Evolutionary conservation across 2,797 vertebrate species (phyloP).

Genomic region (Heliangelus exortis): DNA sequence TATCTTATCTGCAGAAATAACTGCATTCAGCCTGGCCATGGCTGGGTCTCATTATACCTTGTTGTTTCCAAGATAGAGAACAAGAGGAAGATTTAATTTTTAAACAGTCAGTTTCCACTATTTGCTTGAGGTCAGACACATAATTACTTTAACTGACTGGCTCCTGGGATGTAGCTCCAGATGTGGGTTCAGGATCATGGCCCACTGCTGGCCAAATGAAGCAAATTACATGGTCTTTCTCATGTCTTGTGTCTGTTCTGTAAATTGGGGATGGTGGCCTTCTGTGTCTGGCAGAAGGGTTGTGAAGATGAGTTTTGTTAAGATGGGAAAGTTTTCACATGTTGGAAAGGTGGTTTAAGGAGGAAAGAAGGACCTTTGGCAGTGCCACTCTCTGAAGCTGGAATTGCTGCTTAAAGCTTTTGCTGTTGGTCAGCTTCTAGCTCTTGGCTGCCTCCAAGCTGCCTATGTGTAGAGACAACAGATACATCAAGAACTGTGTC

Average conservation of each 20-base stretch:
- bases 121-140: slow-evolving; percentile 19
- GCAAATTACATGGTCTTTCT: not conserved
- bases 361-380: not conserved
- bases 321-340: not conserved
- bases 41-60: not conserved
- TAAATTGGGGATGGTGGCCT: not conserved
- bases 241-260: not conserved
- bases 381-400: not conserved
- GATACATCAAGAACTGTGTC: not conserved
- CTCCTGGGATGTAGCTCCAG: not conserved
- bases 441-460: not conserved
- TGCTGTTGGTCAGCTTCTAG: not conserved
- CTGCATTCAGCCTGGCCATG: not conserved
- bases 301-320: not conserved
- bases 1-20: slow-evolving; percentile 4
- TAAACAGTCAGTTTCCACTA: not conserved
- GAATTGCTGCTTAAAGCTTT: not conserved
- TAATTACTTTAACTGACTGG: not conserved
- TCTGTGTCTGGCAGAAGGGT: not conserved
- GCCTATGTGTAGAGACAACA: not conserved
- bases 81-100: slow-evolving; percentile 12
- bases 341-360: not conserved
- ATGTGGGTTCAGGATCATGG: not conserved
- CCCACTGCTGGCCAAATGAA: not conserved
- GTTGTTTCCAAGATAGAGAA: not conserved